Evolutionary conservation across 1,140 invertebrate species (phyloP), one percentile per base, ranked within the genome.

Genomic region (Tetramorium alpestre): DNA sequence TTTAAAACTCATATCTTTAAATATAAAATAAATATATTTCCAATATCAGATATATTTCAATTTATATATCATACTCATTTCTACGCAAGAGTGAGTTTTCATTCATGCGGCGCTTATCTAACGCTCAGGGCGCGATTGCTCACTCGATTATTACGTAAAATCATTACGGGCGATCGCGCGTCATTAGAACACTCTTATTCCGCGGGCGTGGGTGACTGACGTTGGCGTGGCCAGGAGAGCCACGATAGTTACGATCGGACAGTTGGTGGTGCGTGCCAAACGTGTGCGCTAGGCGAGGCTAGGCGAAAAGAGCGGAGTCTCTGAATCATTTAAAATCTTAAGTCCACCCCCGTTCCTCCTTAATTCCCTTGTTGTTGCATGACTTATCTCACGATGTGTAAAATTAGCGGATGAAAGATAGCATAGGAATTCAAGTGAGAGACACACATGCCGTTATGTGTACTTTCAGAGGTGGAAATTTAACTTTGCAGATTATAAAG

Each of bases 151-250:
- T 84, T 84, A 84, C 25, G 69, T 73, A 84, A 82, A 62, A 75
- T 84, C 44, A 84, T 84, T 73, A 84, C n/a, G 22, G 28, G 18
- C 51, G 54, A 84, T 84, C 69, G 69, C 25, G 54, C 80, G 51
- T 84, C 80, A 84, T 84, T 84, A 75, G 80, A 8, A 60, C 54
- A 10, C 54, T 70, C 41, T 84, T 84, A 84, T 84, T 86, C 44
- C 51, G 38, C 64, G 28, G 65, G 75, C 75, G 65, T 70, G 54
- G 76, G 62, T 81, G 78, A 86, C 8, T 18, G 22, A 70, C 33
- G 51, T 82, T 49, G 44, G 44, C 60, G 49, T 69, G 64, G 64
- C 62, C 76, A 78, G 70, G 41, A 85, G 16, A 85, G 60, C 13
- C 22, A 54, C 60, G 73, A 87, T 77, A 62, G 47, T 69, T 69